phyloP scores from a whole-genome alignment of 2,888 invertebrate species.

The Acronicta leporina region DNA sequence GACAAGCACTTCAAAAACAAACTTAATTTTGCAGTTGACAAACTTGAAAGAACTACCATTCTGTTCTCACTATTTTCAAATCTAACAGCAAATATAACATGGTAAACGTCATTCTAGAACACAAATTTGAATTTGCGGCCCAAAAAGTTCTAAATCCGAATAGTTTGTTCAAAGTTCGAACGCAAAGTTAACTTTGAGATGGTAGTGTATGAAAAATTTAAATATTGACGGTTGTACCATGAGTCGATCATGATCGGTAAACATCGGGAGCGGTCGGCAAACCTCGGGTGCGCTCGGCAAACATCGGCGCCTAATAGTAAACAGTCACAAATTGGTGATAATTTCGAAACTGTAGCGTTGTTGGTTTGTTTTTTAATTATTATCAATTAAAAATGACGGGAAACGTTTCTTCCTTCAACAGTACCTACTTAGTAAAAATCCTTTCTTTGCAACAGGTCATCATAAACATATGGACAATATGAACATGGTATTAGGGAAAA shows the following conservation, averaged over 20 bases:
- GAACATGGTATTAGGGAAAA: too few relatives aligned
- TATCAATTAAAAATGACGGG: constrained; percentile 27
- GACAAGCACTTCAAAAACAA: constrained; percentile 33
- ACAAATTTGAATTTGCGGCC: constrained; percentile 39
- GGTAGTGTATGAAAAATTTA: constrained; percentile 49
- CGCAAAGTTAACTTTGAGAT: constrained; percentile 38
- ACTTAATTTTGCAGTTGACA: constrained; percentile 19
- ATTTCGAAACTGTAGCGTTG: constrained; percentile 62
- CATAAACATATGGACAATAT: too few relatives aligned
- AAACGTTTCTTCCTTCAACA: constrained; percentile 1
- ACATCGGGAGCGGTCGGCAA: constrained; percentile 54
- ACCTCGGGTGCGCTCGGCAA: constrained; percentile 49
- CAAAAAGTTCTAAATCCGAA: neutral
- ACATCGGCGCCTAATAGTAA: constrained; percentile 54
- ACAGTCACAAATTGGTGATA: constrained; percentile 60
- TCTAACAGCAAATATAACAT: constrained; percentile 31
- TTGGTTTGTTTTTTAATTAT: constrained; percentile 47
- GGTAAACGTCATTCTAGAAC: constrained; percentile 31
- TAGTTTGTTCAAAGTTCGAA: neutral
- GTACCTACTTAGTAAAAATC: neutral
- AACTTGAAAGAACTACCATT: constrained; percentile 7
- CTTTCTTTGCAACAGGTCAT: neutral
- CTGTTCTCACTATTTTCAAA: neutral
- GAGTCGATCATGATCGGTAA: constrained; percentile 66
- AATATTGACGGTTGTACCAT: constrained; percentile 55